Percentiles rank a stretch among this genome's conserved stretches.
Conservation (phyloP, 2,113 vertebrate genomes). For the Heterotilapia buettikoferi region DNA sequence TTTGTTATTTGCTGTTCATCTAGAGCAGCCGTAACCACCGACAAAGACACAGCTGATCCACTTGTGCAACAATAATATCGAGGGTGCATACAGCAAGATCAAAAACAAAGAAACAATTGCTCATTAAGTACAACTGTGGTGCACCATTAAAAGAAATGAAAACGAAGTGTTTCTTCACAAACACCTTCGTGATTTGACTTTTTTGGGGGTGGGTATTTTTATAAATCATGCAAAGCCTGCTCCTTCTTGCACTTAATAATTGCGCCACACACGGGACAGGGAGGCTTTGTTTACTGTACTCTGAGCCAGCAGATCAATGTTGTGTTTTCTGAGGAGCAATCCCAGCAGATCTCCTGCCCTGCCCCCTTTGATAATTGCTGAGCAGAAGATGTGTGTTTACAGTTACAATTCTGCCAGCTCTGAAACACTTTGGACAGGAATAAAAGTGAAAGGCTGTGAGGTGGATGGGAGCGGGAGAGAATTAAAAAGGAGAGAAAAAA, state of each 20-base stretch:
- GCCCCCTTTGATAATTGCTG: slow-evolving; percentile 58
- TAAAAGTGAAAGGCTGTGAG: slow-evolving; percentile 37
- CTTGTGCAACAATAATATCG: neutral
- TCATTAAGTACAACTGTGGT: neutral
- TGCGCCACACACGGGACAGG: slow-evolving; percentile 55
- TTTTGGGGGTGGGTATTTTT: slow-evolving; percentile 9
- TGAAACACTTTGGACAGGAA: slow-evolving; percentile 47
- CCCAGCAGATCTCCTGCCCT: slow-evolving; percentile 18
- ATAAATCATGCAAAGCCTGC: slow-evolving; percentile 38
- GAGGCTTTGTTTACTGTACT: slow-evolving; percentile 64
- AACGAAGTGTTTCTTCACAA: neutral
- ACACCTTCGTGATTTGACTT: neutral
- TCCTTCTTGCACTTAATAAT: slow-evolving; percentile 65
- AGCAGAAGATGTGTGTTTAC: slow-evolving; percentile 56
- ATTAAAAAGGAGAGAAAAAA: neutral
- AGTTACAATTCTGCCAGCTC: slow-evolving; percentile 42
- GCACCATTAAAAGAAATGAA: slow-evolving; percentile 26
- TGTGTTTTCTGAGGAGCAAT: neutral
- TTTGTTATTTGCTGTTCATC: neutral
- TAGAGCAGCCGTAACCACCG: neutral
- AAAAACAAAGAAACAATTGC: neutral
- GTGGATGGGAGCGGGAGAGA: neutral
- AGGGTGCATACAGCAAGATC: neutral
- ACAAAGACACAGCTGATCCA: neutral
- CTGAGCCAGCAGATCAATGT: slow-evolving; percentile 59